Percentiles rank a stretch among this genome's conserved stretches.
These are phyloP conservation scores for Zaprionus capensis DNA, from an alignment of 1,140 invertebrate species.

Conservation along the genomic window DNA sequence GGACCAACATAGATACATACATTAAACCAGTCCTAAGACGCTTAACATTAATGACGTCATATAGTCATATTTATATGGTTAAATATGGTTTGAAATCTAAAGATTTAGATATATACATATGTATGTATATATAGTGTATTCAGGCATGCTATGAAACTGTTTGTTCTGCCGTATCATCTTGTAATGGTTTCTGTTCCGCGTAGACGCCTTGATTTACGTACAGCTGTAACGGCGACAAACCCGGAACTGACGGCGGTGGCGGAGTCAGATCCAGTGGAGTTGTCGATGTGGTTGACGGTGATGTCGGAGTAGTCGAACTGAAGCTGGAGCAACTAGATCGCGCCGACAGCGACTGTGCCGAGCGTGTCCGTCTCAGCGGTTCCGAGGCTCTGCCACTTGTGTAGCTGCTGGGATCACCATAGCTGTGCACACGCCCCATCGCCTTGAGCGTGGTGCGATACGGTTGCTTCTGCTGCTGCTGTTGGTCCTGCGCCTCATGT, in stretches of 20 bases:
- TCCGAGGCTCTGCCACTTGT: constrained; percentile 33
- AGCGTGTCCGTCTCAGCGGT: constrained; percentile 55
- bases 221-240: constrained; percentile 49
- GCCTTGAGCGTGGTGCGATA: constrained; percentile 52
- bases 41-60: constrained; percentile 27
- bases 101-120: constrained; percentile 35
- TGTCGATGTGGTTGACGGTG: constrained; percentile 58
- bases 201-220: constrained; percentile 61
- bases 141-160: constrained; percentile 47
- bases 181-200: constrained; percentile 37
- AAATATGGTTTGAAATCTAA: constrained; percentile 39
- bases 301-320: constrained; percentile 51
- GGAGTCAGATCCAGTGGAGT: constrained; percentile 67
- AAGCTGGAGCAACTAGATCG: constrained; percentile 64
- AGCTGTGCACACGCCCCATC: constrained; percentile 62
- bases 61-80: constrained; percentile 10
- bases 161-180: constrained; percentile 26
- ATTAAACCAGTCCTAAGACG: constrained; percentile 34
- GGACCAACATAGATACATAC: constrained; percentile 42
- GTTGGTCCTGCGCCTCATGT: constrained; percentile 47
- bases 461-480: constrained; percentile 33
- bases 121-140: constrained; percentile 1
- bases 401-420: constrained; percentile 53
- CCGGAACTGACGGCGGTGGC: constrained; percentile 29
- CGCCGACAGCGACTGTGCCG: constrained; percentile 66